A percentile compares a stretch with the other conserved stretches of the same genome.
Conservation (phyloP, 64 coral and sea anemone species). For the Cladopsammia gracilis region DNA sequence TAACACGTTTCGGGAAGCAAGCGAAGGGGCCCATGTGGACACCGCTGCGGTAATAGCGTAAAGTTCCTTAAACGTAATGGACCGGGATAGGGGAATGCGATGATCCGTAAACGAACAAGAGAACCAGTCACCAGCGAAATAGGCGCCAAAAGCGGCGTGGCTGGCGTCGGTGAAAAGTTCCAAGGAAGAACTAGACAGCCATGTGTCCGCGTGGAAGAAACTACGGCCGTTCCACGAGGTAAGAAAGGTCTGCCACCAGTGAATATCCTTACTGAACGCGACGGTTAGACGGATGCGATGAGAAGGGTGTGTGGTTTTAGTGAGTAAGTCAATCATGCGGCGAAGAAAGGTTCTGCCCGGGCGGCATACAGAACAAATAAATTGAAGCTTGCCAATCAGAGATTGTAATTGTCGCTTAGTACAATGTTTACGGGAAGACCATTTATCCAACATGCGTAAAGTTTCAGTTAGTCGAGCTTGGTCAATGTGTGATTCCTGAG, state of each 20-base stretch:
- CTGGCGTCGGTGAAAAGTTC: conserved; percentile 15
- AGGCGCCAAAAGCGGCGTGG: conserved; percentile 1
- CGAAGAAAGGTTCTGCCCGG: conserved; percentile 12
- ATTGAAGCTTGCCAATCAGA: neutral
- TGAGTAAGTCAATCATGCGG: conserved; percentile 16
- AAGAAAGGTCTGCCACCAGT: conserved; percentile 32
- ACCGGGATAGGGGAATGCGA: conserved; percentile 19
- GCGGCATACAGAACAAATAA: conserved; percentile 32
- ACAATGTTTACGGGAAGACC: neutral
- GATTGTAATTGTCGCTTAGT: neutral
- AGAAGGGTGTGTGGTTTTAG: neutral
- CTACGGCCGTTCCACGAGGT: conserved; percentile 19
- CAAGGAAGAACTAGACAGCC: conserved; percentile 3
- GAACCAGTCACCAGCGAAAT: conserved; percentile 14
- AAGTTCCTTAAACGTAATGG: conserved; percentile 38
- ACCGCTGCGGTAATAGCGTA: neutral
- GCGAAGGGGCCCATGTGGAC: too few relatives aligned
- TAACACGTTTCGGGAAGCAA: neutral
- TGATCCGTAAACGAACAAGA: conserved; percentile 10
- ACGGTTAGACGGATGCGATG: conserved; percentile 44
- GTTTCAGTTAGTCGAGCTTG: neutral
- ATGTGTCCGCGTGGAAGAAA: neutral
- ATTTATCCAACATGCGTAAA: neutral
- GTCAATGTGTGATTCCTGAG: neutral
- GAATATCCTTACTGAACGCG: conserved; percentile 13